Percentiles rank a stretch among this genome's conserved stretches.
phyloP scores from a whole-genome alignment of 64 coral and sea anemone species.

The Acropora yongei region DNA sequence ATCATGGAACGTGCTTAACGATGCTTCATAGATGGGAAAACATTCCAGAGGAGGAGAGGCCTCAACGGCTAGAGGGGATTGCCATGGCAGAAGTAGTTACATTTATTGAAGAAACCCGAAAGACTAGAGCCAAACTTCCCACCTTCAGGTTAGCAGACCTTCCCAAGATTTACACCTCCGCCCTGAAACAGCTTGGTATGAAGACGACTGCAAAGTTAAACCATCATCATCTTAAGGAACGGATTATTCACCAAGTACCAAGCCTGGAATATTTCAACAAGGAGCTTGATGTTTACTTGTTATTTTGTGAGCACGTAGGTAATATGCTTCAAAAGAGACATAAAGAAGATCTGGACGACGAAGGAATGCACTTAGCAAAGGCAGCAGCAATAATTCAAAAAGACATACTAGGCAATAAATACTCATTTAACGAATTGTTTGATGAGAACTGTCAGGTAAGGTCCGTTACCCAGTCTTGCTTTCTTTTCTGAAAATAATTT shows the following conservation, averaged over 20 bases:
- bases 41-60: no score
- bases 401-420: constrained; percentile 20
- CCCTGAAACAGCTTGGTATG: constrained; percentile 25
- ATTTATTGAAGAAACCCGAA: constrained; percentile 8
- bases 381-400: constrained; percentile 41
- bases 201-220: neutral
- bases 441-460: constrained; percentile 54
- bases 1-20: no score
- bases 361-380: constrained; percentile 54
- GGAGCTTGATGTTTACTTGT: constrained; percentile 33
- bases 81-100: constrained; percentile 12
- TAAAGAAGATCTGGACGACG: constrained; percentile 43
- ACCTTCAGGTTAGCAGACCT: constrained; percentile 37
- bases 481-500: constrained; percentile 47
- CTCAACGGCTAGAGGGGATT: neutral
- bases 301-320: constrained; percentile 41
- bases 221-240: constrained; percentile 15
- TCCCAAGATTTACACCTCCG: constrained; percentile 42
- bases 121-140: neutral
- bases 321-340: constrained; percentile 11
- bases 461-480: constrained; percentile 17
- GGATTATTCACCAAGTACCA: constrained; percentile 43
- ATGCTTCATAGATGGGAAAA: no score
- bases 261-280: constrained; percentile 48
- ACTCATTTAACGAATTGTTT: constrained; percentile 56